phyloP scores from a whole-genome alignment of 2,113 vertebrate species.

The Sylvia atricapilla region DNA sequence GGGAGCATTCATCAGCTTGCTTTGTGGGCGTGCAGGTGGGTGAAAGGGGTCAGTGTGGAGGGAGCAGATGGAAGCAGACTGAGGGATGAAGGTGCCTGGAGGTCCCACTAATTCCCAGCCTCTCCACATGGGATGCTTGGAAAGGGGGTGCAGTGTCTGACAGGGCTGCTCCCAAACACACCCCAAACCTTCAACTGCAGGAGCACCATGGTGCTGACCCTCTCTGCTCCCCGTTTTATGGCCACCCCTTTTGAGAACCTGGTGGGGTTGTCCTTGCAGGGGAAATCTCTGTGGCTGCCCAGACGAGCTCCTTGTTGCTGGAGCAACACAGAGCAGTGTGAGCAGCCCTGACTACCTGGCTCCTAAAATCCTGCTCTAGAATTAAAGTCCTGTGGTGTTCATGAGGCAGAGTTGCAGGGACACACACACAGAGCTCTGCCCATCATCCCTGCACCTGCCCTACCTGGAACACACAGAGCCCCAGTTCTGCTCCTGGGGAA shows the following conservation, averaged over 20 bases:
- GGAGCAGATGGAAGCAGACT: background rate
- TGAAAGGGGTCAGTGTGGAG: background rate
- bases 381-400: background rate
- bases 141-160: too few relatives aligned
- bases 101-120: accelerated
- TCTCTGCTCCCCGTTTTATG: accelerated
- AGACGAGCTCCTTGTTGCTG: background rate
- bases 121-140: background rate
- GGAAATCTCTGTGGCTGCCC: background rate
- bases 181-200: accelerated
- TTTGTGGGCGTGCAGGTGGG: background rate
- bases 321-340: background rate
- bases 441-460: accelerated
- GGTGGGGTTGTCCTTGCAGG: accelerated
- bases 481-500: background rate
- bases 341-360: background rate
- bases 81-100: accelerated
- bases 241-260: too few relatives aligned
- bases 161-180: background rate
- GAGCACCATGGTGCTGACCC: accelerated
- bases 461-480: background rate
- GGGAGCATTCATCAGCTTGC: background rate
- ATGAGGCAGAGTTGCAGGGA: background rate
- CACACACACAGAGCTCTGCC: background rate
- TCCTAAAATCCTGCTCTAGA: background rate